phyloP scores from a whole-genome alignment of 2,888 invertebrate genomes.

The Netelia inedita region DNA sequence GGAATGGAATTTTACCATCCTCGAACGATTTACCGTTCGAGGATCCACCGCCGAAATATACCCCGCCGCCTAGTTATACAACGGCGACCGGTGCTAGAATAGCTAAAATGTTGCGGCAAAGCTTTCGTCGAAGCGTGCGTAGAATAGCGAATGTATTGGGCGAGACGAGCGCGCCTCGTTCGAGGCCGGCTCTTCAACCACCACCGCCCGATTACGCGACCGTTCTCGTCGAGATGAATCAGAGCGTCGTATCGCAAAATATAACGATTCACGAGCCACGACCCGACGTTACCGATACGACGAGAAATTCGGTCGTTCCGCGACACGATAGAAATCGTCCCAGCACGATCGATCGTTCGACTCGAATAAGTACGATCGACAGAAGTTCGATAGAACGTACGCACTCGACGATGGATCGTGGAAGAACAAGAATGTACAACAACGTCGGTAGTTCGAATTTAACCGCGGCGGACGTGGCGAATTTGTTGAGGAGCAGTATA shows the following conservation, averaged over 20 bases:
- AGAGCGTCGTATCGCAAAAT: conserved; percentile 75
- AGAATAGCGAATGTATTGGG: conserved; percentile 88
- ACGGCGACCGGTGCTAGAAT: conserved; percentile 95
- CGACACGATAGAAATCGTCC: conserved; percentile 74
- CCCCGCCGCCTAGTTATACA: conserved; percentile 96
- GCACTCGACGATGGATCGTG: conserved; percentile 79
- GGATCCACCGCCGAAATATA: conserved; percentile 97
- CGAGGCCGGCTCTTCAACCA: conserved; percentile 82
- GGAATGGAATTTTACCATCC: conserved; percentile 79
- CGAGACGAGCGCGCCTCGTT: conserved; percentile 83
- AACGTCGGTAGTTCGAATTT: conserved; percentile 82
- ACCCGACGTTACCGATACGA: conserved; percentile 73
- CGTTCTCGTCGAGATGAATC: conserved; percentile 88
- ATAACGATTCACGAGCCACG: conserved; percentile 70
- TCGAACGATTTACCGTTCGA: conserved; percentile 85
- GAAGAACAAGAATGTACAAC: conserved; percentile 67
- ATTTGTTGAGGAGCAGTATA: conserved; percentile 87
- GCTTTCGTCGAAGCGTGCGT: conserved; percentile 92
- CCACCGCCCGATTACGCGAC: conserved; percentile 89
- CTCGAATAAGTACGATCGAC: conserved; percentile 76
- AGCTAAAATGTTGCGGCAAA: conserved; percentile 91
- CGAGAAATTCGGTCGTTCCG: conserved; percentile 29
- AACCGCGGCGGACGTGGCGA: conserved; percentile 87
- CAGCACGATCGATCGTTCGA: conserved; percentile 79
- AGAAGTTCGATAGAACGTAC: conserved; percentile 74